Base-by-base conservation (phyloP, 2,113 vertebrate genomes). In the Pica pica region DNA sequence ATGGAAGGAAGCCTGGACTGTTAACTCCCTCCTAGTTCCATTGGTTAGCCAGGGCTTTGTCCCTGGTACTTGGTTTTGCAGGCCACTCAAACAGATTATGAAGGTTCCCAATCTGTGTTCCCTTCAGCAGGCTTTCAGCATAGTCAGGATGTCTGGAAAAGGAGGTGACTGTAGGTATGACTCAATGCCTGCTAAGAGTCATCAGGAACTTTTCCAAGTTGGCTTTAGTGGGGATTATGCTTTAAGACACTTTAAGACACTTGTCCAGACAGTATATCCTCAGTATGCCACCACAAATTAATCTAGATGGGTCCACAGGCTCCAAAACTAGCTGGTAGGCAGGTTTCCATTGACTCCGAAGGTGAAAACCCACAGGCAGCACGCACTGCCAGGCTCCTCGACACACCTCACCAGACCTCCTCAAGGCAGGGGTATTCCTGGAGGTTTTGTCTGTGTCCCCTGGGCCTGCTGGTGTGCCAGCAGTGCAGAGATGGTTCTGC, bases 381-480 rank as follows among this genome's bases (percentile, higher is more conserved):
- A 33, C 0, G 0, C 4, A 22, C 15, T 0, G 1, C 33, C 57
- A 80, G 33, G 30, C 7, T 81, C 5, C n/a, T 56, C 7, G 3
- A 21, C 50, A 23, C 27, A 49, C 21, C 31, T 39, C 9, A 1
- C 9, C 2, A 2, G 53, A 65, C 19, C 24, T 78, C 52, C 39
- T 44, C 4, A 0, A 49, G 39, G 17, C 39, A 44, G 23, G 21
- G 23, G 7, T 26, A 31, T 79, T 69, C 22, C 28, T 37, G 14
- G 11, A 20, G 23, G 5, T 21, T 71, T 68, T 6, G 1, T 35
- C 53, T 16, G 8, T 37, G 21, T 49, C 16, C 4, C 16, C 21
- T 26, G 59, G 41, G 53, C 20, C 47, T 1, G 2, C 24, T 46
- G 52, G 30, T n/a, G 55, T 18, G 22, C 7, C 3, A 1, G 67